Base-by-base conservation (phyloP, 1,140 invertebrate species). In the Drosophila insularis region DNA sequence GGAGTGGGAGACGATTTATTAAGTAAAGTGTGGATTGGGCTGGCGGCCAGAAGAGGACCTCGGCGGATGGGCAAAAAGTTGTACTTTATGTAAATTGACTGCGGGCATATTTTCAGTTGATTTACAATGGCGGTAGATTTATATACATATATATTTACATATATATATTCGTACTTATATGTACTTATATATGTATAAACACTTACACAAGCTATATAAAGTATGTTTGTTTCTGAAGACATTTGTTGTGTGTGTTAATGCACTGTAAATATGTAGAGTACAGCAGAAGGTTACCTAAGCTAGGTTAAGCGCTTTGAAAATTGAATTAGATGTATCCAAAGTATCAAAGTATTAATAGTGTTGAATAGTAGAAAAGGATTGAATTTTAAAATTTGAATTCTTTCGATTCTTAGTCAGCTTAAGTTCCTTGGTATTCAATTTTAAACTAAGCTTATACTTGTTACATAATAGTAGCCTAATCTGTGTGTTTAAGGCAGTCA, bases 81-180 rank as follows among this genome's bases (percentile, higher is more conserved):
- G 56, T 71, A 70, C 71, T 81, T 87, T 79, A 86, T 89, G 79
- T 54, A 87, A 87, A 89, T 87, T 77, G 75, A 89, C 76, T 89
- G 70, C 72, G 65, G 50, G 46, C 56, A 71, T 8, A 17, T 59
- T 74, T 68, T 71, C 43, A 69, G 67, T 87, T 86, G 69, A 86
- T 79, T 80, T 89, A 74, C 82, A 73, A 46, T 72, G 63, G 55
- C 65, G 43, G 43, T 50, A 50, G 43, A 50, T 53, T 35, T 62
- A 19, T 46, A 59, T 39, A 31, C 46, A 63, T 62, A 53, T 27
- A 50, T 39, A 63, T 67, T 46, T 67, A 53, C 32, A 13, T 46
- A 32, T 61, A 60, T 74, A 35, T 31, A 43, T 31, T 27, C 27
- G 5, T 27, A 27, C 27, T 27, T 27, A 31, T 37, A 19, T 5